Evolutionary conservation across 2,113 vertebrate genomes (phyloP).

Genomic region (Oriolus oriolus): DNA sequence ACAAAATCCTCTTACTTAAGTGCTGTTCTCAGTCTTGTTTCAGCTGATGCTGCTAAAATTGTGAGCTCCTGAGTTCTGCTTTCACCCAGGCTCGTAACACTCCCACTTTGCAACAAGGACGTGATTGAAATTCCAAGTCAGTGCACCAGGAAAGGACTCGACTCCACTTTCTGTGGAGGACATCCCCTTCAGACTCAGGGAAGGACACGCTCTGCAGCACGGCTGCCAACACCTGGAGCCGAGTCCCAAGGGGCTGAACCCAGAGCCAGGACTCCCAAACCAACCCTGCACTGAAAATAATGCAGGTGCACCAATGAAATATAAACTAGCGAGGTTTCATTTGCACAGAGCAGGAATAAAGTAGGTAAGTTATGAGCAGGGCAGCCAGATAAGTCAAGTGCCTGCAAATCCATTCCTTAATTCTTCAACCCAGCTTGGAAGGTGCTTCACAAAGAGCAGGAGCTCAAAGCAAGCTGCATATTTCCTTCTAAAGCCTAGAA

Average conservation of each 20-base stretch:
- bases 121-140: not conserved
- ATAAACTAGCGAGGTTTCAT: not conserved
- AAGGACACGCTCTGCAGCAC: not conserved
- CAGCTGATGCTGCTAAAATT: slow-evolving; percentile 30
- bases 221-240: not conserved
- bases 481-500: not conserved
- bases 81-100: not conserved
- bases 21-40: not conserved
- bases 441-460: not conserved
- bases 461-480: not conserved
- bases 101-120: slow-evolving; percentile 8
- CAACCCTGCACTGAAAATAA: not conserved
- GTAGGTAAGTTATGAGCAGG: not conserved
- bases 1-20: slow-evolving; percentile 36
- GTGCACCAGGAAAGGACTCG: not conserved
- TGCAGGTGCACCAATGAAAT: not conserved
- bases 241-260: not conserved
- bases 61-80: not conserved
- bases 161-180: not conserved
- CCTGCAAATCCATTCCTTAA: not conserved
- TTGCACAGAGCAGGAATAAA: not conserved
- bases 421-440: not conserved
- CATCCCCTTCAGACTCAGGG: not conserved
- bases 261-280: not conserved
- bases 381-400: not conserved